Evolutionary conservation across 1,140 invertebrate genomes (phyloP).

Genomic region (Teleopsis dalmanni): DNA sequence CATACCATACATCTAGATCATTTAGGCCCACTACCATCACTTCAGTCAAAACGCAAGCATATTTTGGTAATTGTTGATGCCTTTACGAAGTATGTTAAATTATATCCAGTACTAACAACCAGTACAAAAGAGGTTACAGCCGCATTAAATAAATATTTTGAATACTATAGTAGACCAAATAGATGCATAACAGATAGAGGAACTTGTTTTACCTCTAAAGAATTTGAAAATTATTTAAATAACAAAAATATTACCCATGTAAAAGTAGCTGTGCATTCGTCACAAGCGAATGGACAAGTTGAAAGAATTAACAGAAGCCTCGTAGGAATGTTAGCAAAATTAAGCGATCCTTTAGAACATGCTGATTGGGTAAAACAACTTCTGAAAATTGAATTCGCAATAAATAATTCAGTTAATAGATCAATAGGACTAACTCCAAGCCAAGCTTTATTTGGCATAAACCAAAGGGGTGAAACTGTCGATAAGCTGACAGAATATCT

Average conservation of each 20-base stretch:
- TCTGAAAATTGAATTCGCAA: conserved; percentile 3
- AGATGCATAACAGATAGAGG: not conserved
- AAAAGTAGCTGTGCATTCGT: not conserved
- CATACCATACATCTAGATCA: not conserved
- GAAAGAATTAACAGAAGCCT: conserved; percentile 1
- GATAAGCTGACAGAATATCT: conserved; percentile 1
- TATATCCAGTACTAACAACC: not conserved
- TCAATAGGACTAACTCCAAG: conserved; percentile 2
- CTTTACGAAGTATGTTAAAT: not conserved
- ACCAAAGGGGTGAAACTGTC: conserved; percentile 3
- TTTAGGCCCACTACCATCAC: not conserved
- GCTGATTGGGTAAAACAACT: conserved; percentile 4
- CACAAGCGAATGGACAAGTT: not conserved
- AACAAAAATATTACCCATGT: not conserved
- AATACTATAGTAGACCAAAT: not conserved
- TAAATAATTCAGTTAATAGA: conserved; percentile 1
- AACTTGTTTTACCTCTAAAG: not conserved
- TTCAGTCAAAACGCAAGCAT: conserved; percentile 6
- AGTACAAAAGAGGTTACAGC: not conserved
- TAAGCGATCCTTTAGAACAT: conserved; percentile 1
- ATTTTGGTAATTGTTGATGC: conserved; percentile 3
- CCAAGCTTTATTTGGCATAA: not conserved
- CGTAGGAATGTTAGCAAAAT: conserved; percentile 4
- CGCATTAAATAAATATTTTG: not conserved
- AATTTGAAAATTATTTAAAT: not conserved